Conservation (phyloP, 2,888 invertebrate species). For the Meganola albula region DNA sequence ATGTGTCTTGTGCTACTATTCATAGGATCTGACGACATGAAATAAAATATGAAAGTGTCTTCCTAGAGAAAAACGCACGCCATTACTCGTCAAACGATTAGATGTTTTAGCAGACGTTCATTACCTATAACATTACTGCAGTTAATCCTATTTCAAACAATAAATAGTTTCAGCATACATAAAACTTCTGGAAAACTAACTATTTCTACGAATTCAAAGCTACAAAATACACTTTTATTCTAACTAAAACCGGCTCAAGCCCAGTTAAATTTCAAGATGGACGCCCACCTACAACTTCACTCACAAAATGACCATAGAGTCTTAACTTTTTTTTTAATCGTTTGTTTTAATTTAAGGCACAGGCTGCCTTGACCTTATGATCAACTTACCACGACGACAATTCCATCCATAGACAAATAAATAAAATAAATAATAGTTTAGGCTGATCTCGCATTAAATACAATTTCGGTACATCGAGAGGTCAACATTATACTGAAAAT, state of each 20-base stretch:
- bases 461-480: no score
- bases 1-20: slow-evolving; percentile 38
- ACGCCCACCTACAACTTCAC: slow-evolving; percentile 80
- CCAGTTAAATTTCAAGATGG: slow-evolving; percentile 87
- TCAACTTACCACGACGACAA: no score
- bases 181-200: slow-evolving; percentile 68
- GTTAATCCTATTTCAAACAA: slow-evolving; percentile 77
- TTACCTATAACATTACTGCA: slow-evolving; percentile 87
- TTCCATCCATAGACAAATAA: no score
- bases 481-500: no score
- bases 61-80: slow-evolving; percentile 81
- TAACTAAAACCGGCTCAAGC: slow-evolving; percentile 85
- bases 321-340: no score
- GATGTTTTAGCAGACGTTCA: slow-evolving; percentile 69
- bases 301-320: no score
- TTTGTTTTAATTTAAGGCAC: no score
- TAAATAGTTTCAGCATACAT: slow-evolving; percentile 66
- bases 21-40: slow-evolving; percentile 52
- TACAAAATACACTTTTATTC: slow-evolving; percentile 75
- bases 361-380: no score
- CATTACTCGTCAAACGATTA: slow-evolving; percentile 80
- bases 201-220: slow-evolving; percentile 63
- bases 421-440: no score
- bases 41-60: slow-evolving; percentile 76
- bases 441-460: no score